Percentiles rank a stretch among this genome's conserved stretches.
Evolutionary conservation across 2,888 invertebrate genomes (phyloP).

Genomic region (Clunio marinus): DNA sequence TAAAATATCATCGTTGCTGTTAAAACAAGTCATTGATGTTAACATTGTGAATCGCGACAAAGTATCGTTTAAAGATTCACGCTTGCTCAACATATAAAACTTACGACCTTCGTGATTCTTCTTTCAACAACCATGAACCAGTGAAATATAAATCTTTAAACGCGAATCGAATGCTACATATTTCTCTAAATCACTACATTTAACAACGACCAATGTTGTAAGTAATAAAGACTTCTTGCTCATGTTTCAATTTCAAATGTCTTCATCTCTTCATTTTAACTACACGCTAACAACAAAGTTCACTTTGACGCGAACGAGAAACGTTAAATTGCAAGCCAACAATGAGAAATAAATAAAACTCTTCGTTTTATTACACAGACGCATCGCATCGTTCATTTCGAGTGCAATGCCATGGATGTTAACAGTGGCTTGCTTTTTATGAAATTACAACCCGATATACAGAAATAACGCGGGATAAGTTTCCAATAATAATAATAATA

Average conservation of each 20-base stretch:
- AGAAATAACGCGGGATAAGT: not conserved
- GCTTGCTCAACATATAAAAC: not conserved
- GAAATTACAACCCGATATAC: not conserved
- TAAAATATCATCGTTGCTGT: too few relatives aligned
- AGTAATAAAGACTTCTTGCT: constrained; percentile 16
- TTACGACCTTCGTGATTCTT: constrained; percentile 1
- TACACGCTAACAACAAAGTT: too few relatives aligned
- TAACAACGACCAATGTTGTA: too few relatives aligned
- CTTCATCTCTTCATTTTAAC: too few relatives aligned
- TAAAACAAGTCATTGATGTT: too few relatives aligned
- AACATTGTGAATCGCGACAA: too few relatives aligned
- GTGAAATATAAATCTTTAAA: constrained; percentile 19
- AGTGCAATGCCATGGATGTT: not conserved
- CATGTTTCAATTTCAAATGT: constrained; percentile 28
- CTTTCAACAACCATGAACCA: not conserved
- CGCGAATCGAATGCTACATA: constrained; percentile 14
- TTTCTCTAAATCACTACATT: not conserved
- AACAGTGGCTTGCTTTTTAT: not conserved
- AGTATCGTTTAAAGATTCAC: too few relatives aligned
- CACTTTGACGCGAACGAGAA: too few relatives aligned
- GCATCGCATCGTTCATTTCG: too few relatives aligned
- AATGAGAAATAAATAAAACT: constrained; percentile 34
- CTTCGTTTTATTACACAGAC: constrained; percentile 28
- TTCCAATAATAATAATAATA: not conserved
- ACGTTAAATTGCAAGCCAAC: constrained; percentile 22